phyloP scores from a whole-genome alignment of 2,888 invertebrate genomes.

The Leptopilina myrica region DNA sequence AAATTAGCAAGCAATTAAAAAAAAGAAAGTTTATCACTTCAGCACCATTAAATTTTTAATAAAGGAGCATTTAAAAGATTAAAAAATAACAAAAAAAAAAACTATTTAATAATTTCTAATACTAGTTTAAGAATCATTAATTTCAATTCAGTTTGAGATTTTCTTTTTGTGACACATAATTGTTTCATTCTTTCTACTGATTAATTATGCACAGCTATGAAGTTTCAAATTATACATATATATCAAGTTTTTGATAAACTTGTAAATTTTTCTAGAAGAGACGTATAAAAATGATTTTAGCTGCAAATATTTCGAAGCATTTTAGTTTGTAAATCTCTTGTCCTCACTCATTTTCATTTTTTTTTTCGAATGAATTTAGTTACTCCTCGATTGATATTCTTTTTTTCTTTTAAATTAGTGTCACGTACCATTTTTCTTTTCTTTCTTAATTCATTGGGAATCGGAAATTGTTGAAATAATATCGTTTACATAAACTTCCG shows the following conservation, averaged over 20 bases:
- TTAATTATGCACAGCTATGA: constrained; percentile 30
- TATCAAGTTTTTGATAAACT: neutral
- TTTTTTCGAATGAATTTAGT: constrained; percentile 25
- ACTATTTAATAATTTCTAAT: constrained; percentile 21
- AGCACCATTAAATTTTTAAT: constrained; percentile 16
- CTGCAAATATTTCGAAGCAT: constrained; percentile 25
- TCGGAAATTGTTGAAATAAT: no score
- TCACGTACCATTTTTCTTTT: neutral
- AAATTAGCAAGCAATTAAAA: neutral
- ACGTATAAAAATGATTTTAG: constrained; percentile 38
- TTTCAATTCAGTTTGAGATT: constrained; percentile 24
- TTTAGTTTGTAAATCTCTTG: constrained; percentile 14
- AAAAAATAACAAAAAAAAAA: constrained; percentile 26
- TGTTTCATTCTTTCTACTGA: constrained; percentile 35
- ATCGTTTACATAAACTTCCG: no score
- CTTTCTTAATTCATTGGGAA: no score
- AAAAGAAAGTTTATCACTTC: neutral
- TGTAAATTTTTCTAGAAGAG: constrained; percentile 15
- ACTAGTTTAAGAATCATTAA: constrained; percentile 32
- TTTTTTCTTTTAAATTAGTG: neutral
- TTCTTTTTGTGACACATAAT: constrained; percentile 27
- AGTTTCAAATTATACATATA: constrained; percentile 2
- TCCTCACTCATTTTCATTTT: neutral
- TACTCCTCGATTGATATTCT: constrained; percentile 25
- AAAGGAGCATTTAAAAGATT: constrained; percentile 4